Conservation (phyloP, 2,888 invertebrate species). For the Calameuta filiformis region DNA sequence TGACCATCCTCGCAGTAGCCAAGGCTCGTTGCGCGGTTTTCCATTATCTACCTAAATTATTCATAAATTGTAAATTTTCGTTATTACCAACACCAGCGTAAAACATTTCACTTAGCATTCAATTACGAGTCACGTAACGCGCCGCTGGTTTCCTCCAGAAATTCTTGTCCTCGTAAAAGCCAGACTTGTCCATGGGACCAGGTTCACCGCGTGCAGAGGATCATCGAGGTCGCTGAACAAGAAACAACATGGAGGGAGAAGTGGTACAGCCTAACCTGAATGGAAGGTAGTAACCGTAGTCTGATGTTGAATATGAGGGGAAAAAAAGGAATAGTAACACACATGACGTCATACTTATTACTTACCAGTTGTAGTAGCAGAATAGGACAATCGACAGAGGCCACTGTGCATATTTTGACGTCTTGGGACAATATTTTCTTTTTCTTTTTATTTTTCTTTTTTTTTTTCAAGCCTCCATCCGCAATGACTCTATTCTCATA, state of each 20-base stretch:
- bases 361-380: not conserved
- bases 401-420: not conserved
- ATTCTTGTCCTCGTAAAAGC: not conserved
- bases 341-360: not conserved
- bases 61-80: constrained; percentile 25
- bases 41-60: constrained; percentile 22
- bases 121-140: constrained; percentile 47
- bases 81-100: constrained; percentile 9
- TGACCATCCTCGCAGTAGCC: not conserved
- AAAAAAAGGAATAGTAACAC: not conserved
- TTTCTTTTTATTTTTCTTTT: not conserved
- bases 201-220: not conserved
- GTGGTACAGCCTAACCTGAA: not conserved
- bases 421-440: not conserved
- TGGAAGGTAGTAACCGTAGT: not conserved
- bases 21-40: not conserved
- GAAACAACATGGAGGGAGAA: not conserved
- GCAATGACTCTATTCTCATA: not conserved
- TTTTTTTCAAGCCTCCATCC: not conserved
- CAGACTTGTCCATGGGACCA: not conserved
- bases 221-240: not conserved
- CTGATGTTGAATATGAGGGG: not conserved
- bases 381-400: not conserved
- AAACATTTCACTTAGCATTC: constrained; percentile 26
- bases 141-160: constrained; percentile 30